A percentile compares a stretch with the other conserved stretches of the same genome.
Conservation (phyloP, 2,888 invertebrate genomes). For the Phrixothrix hirtus region DNA sequence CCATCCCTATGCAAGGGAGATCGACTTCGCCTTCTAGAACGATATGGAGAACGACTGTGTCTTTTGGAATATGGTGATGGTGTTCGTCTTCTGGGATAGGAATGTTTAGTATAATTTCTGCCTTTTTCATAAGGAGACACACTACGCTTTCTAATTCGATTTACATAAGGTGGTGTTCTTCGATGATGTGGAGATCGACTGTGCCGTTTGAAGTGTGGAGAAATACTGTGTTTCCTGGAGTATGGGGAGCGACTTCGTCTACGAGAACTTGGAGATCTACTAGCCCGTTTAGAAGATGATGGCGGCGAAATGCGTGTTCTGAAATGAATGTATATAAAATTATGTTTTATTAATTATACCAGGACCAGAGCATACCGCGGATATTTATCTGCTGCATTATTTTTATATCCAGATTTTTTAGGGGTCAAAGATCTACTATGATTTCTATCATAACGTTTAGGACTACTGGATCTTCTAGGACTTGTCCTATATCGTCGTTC, state of each 20-base stretch:
- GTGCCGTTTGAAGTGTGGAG: conserved; percentile 12
- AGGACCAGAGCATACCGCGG: too few species aligned
- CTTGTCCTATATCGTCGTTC: conserved; percentile 4
- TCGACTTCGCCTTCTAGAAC: conserved; percentile 7
- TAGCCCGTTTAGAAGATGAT: conserved; percentile 15
- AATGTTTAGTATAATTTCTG: conserved; percentile 4
- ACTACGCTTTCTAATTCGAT: conserved; percentile 8
- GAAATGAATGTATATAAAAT: conserved; percentile 2
- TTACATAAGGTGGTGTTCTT: conserved; percentile 9
- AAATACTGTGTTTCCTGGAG: conserved; percentile 6
- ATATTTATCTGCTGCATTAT: neutral
- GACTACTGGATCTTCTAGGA: conserved; percentile 6
- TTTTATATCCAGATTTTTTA: conserved; percentile 5
- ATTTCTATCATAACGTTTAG: conserved; percentile 14
- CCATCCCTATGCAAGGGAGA: conserved; percentile 2
- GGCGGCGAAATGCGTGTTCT: conserved; percentile 26
- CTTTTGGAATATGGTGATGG: conserved; percentile 15
- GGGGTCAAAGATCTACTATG: conserved; percentile 16
- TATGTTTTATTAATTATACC: too few species aligned
- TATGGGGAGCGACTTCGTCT: conserved; percentile 18
- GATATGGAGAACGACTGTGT: conserved; percentile 14
- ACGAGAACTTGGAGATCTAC: conserved; percentile 7
- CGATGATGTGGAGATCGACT: conserved; percentile 14
- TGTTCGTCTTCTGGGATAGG: conserved; percentile 8
- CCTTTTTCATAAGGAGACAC: conserved; percentile 14